phyloP scores from a whole-genome alignment of 37 sponge, comb jelly and placozoan genomes.

The Hexactinellida sp. region DNA sequence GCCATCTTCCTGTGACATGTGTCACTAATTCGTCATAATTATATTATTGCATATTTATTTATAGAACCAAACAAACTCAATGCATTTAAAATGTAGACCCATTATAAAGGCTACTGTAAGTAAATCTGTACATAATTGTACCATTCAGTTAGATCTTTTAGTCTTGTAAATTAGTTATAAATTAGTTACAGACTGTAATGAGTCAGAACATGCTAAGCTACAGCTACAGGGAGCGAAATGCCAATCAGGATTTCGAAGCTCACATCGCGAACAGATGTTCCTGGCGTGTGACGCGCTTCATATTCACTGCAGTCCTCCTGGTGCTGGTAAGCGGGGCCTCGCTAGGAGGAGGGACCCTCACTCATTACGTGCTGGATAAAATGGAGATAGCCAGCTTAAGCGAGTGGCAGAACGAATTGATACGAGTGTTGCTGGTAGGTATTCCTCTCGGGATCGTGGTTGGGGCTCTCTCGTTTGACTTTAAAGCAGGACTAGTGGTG shows the following conservation, averaged over 20 bases:
- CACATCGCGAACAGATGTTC: not conserved
- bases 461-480: constrained; percentile 20
- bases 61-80: too few species aligned
- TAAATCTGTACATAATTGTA: too few species aligned
- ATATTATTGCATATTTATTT: too few species aligned
- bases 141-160: too few species aligned
- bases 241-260: not conserved
- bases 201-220: too few species aligned
- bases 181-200: too few species aligned
- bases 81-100: too few species aligned
- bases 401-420: not conserved
- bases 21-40: too few species aligned
- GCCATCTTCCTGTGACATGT: not conserved
- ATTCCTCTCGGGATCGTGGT: not conserved
- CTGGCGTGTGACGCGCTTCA: not conserved
- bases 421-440: not conserved
- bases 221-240: not conserved
- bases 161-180: too few species aligned
- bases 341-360: not conserved
- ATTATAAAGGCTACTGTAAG: too few species aligned
- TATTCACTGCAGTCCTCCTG: not conserved
- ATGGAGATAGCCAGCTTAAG: not conserved
- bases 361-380: not conserved
- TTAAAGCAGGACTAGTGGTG: constrained; percentile 34
- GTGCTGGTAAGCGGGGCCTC: not conserved